Evolutionary conservation across 2,113 vertebrate species (phyloP), one percentile per base, ranked within the genome.

Genomic region (Chaetorhynchus papuensis): DNA sequence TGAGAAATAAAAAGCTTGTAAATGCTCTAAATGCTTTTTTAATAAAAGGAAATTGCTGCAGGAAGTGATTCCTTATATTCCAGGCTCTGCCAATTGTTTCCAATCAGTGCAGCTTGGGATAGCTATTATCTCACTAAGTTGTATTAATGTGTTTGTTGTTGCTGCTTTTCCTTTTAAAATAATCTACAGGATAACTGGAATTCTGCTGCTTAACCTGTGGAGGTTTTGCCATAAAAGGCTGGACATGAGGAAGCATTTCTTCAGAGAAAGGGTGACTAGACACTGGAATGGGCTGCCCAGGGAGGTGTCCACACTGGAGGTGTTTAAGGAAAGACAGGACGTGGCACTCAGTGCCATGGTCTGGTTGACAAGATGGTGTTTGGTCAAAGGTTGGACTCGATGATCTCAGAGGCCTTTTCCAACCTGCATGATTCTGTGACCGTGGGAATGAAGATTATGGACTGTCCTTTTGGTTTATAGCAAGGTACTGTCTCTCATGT

Each of bases 21-120:
- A 92, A 94, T 93, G 59, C 39, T 94, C 64, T 86, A 89, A 95
- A 95, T 91, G 95, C 15, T 75, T 95, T 95, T 91, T 92, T 91
- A 95, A 97, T 94, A 89, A 96, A 83, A 92, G 83, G 79, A 93
- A 95, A 94, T 90, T 94, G 88, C 93, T 93, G 64, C 93, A 94
- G 95, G 94, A 96, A 96, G 90, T 39, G 52, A 96, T 96, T 93
- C 57, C 60, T 95, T 92, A 93, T 74, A 90, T 92, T 78, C 88
- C 94, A 94, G 95, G 82, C 90, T 83, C 94, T 96, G 92, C 64
- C 94, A 92, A 68, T 89, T 96, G 93, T 93, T 95, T 88, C 71
- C 72, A 93, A 90, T 89, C 92, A 92, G 83, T 77, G 82, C 85
- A 83, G 79, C 60, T 68, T 85, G 71, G 71, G 68, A 41, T 90